A percentile compares a stretch with the other conserved stretches of the same genome.
Conservation (phyloP, 1,140 invertebrate species). For the Drosophila pseudoananassae region DNA sequence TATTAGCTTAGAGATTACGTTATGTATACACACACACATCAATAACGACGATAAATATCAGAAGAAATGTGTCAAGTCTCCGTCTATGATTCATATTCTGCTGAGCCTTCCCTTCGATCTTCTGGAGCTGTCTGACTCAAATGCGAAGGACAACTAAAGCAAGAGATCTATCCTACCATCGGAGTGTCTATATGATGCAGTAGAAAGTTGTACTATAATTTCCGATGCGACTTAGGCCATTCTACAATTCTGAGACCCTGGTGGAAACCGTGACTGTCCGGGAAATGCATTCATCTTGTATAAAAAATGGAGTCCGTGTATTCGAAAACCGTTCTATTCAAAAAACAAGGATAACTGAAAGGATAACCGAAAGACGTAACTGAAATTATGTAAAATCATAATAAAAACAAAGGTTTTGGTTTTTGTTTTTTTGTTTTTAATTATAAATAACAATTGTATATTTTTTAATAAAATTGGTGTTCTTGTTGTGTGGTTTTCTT, state of each 20-base stretch:
- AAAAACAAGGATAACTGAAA: slow-evolving; percentile 16
- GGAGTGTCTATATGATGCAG: slow-evolving; percentile 4
- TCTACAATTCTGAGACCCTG: slow-evolving; percentile 51
- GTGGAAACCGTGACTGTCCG: slow-evolving; percentile 59
- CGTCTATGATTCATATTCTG: slow-evolving; percentile 53
- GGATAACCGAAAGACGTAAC: slow-evolving; percentile 23
- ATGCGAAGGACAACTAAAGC: slow-evolving; percentile 17
- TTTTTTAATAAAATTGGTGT: slow-evolving; percentile 79
- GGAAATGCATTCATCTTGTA: slow-evolving; percentile 31
- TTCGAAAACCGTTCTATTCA: slow-evolving; percentile 44
- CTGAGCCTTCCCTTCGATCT: slow-evolving; percentile 38
- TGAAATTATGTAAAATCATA: slow-evolving; percentile 48
- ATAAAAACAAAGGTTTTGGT: slow-evolving; percentile 71
- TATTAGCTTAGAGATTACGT: slow-evolving; percentile 51
- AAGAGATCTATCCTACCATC: slow-evolving; percentile 1
- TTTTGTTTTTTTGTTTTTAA: slow-evolving; percentile 75
- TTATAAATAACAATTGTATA: slow-evolving; percentile 83
- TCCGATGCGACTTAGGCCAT: slow-evolving; percentile 17
- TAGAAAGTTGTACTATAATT: slow-evolving; percentile 31
- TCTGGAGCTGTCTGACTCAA: slow-evolving; percentile 12
- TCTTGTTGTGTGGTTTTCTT: slow-evolving; percentile 59
- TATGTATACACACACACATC: slow-evolving; percentile 63
- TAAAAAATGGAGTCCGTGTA: slow-evolving; percentile 5
- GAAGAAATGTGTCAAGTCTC: slow-evolving; percentile 69
- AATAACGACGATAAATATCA: slow-evolving; percentile 76